Evolutionary conservation across 2,888 invertebrate genomes (phyloP).

Genomic region (Yponomeuta evonymella): DNA sequence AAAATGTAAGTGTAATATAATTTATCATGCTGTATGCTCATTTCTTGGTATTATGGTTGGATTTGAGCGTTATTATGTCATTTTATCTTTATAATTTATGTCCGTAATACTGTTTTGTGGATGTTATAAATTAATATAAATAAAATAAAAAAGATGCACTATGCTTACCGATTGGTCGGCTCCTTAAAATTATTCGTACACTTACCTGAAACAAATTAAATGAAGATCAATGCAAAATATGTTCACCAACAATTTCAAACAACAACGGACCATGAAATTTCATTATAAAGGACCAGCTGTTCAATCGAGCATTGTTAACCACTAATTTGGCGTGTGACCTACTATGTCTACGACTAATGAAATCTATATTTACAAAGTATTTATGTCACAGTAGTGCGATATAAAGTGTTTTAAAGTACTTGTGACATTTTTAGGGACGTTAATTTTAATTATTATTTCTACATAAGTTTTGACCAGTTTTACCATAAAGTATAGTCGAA

Average conservation of each 20-base stretch:
- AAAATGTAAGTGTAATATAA: no score
- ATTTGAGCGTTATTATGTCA: no score
- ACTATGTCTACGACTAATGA: slow-evolving; percentile 28
- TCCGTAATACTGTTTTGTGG: no score
- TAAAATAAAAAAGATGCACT: no score
- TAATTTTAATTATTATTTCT: no score
- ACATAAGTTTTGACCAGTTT: no score
- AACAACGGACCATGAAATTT: slow-evolving; percentile 40
- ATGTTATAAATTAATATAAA: no score
- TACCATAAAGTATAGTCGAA: no score
- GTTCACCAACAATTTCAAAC: slow-evolving; percentile 23
- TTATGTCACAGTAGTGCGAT: neutral
- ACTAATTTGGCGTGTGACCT: slow-evolving; percentile 36
- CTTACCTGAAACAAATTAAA: slow-evolving; percentile 62
- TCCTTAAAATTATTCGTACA: slow-evolving; percentile 8
- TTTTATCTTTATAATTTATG: no score
- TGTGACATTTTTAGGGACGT: neutral
- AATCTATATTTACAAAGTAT: slow-evolving; percentile 3
- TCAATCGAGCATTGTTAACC: slow-evolving; percentile 37
- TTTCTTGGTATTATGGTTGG: no score
- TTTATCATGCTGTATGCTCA: no score
- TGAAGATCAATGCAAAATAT: slow-evolving; percentile 21
- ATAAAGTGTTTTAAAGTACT: neutral
- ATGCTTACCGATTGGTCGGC: neutral
- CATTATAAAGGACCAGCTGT: slow-evolving; percentile 45